Conservation (phyloP, 1,140 invertebrate species). For the Musca vetustissima region DNA sequence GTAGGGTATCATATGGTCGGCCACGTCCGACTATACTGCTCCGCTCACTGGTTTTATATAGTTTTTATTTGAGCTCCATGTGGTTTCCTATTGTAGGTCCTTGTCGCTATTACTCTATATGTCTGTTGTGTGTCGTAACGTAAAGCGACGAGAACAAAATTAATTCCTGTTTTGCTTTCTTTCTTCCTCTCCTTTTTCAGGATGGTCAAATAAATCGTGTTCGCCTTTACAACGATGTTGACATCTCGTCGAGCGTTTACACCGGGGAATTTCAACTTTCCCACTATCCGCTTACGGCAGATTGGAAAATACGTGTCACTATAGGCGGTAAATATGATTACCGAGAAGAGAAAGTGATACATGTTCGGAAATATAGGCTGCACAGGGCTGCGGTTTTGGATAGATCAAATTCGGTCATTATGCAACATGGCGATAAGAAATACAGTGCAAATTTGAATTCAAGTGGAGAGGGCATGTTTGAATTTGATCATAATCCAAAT, state of each 20-base stretch:
- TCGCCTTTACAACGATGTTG: slow-evolving; percentile 75
- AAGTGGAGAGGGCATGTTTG: slow-evolving; percentile 70
- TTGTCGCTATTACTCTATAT: too few relatives aligned
- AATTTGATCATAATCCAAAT: slow-evolving; percentile 57
- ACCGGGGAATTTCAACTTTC: slow-evolving; percentile 78
- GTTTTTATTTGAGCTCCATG: too few relatives aligned
- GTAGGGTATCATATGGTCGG: too few relatives aligned
- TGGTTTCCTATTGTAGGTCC: too few relatives aligned
- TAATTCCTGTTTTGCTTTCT: too few relatives aligned
- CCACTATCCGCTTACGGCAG: slow-evolving; percentile 81
- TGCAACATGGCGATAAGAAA: slow-evolving; percentile 5
- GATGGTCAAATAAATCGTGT: slow-evolving; percentile 56
- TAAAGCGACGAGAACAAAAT: too few relatives aligned
- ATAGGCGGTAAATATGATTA: slow-evolving; percentile 31
- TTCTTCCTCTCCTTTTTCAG: slow-evolving; percentile 21
- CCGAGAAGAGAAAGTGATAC: slow-evolving; percentile 60
- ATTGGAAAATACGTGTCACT: slow-evolving; percentile 79
- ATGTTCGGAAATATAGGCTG: slow-evolving; percentile 81
- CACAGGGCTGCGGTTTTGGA: slow-evolving; percentile 75
- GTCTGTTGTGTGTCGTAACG: too few relatives aligned
- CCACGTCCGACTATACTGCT: too few relatives aligned
- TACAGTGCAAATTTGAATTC: slow-evolving; percentile 54
- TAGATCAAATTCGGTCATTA: slow-evolving; percentile 30
- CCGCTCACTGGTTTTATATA: too few relatives aligned
- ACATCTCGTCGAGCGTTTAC: slow-evolving; percentile 75